These are phyloP conservation scores for Polydrusus pterygomalis DNA, from an alignment of 2,888 invertebrate species.

Conservation along the genomic window DNA sequence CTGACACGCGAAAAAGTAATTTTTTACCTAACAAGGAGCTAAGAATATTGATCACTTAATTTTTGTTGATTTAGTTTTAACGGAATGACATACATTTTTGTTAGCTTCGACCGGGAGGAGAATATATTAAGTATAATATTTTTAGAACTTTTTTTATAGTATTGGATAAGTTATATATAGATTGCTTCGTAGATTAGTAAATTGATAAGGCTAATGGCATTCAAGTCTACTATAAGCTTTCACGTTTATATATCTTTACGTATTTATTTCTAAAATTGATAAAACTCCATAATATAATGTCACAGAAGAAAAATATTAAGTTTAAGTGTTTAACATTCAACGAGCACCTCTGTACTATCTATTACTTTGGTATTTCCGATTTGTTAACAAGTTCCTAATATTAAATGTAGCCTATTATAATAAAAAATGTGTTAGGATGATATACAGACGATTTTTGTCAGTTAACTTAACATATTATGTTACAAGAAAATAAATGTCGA, in stretches of 20 bases:
- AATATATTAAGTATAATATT: constrained; percentile 18
- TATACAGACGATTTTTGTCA: constrained; percentile 8
- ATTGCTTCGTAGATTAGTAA: not conserved
- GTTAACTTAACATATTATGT: too few species aligned
- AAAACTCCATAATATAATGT: too few species aligned
- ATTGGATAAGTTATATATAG: constrained; percentile 1
- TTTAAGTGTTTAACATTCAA: not conserved
- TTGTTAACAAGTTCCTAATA: not conserved
- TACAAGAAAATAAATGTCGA: constrained; percentile 2
- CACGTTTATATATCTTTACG: too few species aligned
- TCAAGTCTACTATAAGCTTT: not conserved
- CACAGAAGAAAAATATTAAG: too few species aligned
- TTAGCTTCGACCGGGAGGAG: constrained; percentile 3
- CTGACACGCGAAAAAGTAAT: constrained; percentile 42
- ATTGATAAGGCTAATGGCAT: not conserved
- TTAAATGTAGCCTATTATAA: not conserved
- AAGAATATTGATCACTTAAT: constrained; percentile 36
- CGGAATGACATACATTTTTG: constrained; percentile 32
- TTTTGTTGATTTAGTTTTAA: constrained; percentile 34
- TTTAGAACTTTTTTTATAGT: constrained; percentile 7
- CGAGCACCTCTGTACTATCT: not conserved
- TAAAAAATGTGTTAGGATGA: not conserved
- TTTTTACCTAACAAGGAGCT: constrained; percentile 38
- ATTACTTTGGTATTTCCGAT: not conserved
- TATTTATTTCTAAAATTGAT: too few species aligned